Conservation (phyloP, 2,888 invertebrate species). For the Metalampra italica region DNA sequence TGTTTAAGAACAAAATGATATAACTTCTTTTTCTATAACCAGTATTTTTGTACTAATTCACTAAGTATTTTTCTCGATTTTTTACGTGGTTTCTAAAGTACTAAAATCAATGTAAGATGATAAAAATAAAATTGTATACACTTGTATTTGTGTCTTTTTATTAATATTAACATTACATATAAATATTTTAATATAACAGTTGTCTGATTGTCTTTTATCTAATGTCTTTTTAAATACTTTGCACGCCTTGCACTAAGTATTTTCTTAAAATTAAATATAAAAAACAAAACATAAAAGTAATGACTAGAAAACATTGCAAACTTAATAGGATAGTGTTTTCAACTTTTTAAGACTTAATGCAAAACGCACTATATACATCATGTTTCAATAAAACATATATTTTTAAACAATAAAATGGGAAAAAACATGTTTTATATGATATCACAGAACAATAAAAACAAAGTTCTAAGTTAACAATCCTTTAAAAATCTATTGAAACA, state of each 20-base stretch:
- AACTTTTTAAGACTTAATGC: no score
- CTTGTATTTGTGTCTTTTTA: constrained; percentile 41
- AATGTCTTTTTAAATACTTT: constrained; percentile 37
- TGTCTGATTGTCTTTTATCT: constrained; percentile 33
- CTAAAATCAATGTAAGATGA: constrained; percentile 61
- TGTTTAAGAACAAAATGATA: constrained; percentile 13
- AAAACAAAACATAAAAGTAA: background rate
- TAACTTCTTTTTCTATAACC: constrained; percentile 43
- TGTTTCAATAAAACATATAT: background rate
- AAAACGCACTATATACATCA: no score
- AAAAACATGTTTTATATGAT: constrained; percentile 5
- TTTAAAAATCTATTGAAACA: background rate
- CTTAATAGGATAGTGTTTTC: background rate
- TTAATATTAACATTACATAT: constrained; percentile 20
- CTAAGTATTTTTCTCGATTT: constrained; percentile 53
- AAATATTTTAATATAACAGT: constrained; percentile 25
- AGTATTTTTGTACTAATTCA: constrained; percentile 76
- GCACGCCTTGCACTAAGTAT: constrained; percentile 1
- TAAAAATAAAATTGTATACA: constrained; percentile 74
- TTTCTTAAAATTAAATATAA: background rate
- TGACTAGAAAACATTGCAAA: constrained; percentile 14
- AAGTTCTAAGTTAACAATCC: constrained; percentile 5
- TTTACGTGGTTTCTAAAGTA: constrained; percentile 60
- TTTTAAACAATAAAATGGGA: background rate
- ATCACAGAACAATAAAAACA: constrained; percentile 7